Evolutionary conservation across 64 coral and sea anemone genomes (phyloP), one percentile per base, ranked within the genome.

Genomic region (Montipora capricornis): DNA sequence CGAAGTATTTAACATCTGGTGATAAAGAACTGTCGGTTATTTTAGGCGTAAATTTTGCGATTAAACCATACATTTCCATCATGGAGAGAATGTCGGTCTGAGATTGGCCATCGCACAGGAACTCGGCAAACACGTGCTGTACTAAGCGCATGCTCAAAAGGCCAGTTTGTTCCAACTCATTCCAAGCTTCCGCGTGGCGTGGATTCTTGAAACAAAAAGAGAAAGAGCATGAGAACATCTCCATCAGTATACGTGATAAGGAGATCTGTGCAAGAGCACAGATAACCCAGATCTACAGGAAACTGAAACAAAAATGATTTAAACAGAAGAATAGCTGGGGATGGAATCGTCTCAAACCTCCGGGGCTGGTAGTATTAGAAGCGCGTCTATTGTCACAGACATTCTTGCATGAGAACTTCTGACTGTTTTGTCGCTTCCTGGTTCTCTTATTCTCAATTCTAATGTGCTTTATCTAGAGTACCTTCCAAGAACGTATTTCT

Each of bases 31-130:
- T 49, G 5, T 71, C 29, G 29, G 59, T 14, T n/a, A 68, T 66
- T 47, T 68, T 61, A 11, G 76, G 51, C 5, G 52, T 76, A 49
- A 93, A 93, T 73, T 57, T 87, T 8, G 91, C 91, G 20, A 93
- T 87, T 55, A 93, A 73, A 14, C 91, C 91, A 58, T 93, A 93
- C 69, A 78, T 75, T 47, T 93, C 91, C 91, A 93, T 93, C 91
- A 93, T 93, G 12, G 17, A 75, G 1, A 93, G 76, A 74, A 93
- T 77, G 57, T 93, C 91, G 45, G 61, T 85, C 73, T 87, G 79
- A 29, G 74, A 83, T 20, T 93, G 71, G 47, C 83, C 91, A 59
- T 77, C 62, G 19, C 75, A 84, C 16, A 93, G 17, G 6, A 87
- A 49, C 20, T 93, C 91, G 1, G 49, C 20, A 73, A 93, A 93